Conservation (phyloP, 2,113 vertebrate species). For the Pseudopodoces humilis region DNA sequence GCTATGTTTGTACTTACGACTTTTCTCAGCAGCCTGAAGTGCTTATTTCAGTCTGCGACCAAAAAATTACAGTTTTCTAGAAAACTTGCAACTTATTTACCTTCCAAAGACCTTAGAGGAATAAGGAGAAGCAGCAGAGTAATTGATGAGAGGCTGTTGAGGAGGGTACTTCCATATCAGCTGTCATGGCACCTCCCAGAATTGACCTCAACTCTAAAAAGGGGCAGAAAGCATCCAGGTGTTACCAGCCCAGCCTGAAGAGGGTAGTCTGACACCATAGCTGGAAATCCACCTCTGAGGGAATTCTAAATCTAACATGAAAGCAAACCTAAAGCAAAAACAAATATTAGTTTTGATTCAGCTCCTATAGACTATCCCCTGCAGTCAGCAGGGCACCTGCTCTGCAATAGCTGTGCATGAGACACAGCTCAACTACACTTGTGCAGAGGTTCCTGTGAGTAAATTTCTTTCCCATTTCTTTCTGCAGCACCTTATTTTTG, state of each 20-base stretch:
- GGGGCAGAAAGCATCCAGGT: background rate
- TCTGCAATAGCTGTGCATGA: background rate
- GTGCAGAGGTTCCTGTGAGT: background rate
- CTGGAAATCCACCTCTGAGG: background rate
- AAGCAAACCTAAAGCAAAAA: background rate
- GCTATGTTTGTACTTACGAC: background rate
- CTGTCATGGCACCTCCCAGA: background rate
- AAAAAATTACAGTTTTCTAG: background rate
- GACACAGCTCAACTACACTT: background rate
- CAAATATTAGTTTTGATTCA: background rate
- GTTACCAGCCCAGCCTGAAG: background rate
- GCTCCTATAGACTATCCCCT: background rate
- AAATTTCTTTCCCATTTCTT: background rate
- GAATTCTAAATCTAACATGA: background rate
- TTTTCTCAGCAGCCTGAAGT: background rate
- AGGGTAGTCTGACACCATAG: background rate
- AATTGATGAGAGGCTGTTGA: background rate
- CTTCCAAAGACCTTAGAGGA: background rate
- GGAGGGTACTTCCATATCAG: background rate
- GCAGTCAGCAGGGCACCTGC: background rate
- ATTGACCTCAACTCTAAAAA: background rate
- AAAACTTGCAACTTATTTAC: background rate
- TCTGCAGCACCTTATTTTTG: conserved; percentile 44
- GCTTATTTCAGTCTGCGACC: background rate
- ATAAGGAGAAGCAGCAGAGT: background rate